Conservation (phyloP, 2,888 invertebrate species). For the Syritta pipiens region DNA sequence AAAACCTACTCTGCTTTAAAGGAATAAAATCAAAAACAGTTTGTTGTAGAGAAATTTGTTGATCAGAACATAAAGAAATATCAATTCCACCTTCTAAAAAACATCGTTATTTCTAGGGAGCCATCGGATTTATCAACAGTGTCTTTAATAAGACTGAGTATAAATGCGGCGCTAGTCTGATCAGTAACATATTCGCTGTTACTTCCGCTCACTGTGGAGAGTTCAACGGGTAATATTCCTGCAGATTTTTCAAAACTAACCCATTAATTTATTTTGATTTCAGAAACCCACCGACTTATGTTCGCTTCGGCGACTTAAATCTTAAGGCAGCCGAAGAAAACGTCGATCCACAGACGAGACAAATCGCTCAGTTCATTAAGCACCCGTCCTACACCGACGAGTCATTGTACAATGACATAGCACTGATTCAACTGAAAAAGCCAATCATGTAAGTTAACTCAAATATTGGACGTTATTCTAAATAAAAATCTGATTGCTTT, state of each 20-base stretch:
- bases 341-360: constrained; percentile 72
- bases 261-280: neutral
- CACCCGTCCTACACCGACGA: constrained; percentile 73
- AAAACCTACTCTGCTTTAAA: no score
- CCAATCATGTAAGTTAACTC: constrained; percentile 73
- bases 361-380: constrained; percentile 70
- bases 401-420: constrained; percentile 75
- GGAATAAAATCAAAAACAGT: no score
- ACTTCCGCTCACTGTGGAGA: constrained; percentile 77
- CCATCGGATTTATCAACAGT: constrained; percentile 73
- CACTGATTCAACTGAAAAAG: constrained; percentile 71
- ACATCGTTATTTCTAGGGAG: constrained; percentile 71
- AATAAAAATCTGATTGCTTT: neutral
- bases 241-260: neutral
- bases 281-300: constrained; percentile 73
- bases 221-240: constrained; percentile 71
- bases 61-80: no score
- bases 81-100: no score
- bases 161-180: constrained; percentile 78
- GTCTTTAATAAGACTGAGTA: constrained; percentile 72
- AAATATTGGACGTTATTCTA: neutral
- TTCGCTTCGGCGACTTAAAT: constrained; percentile 76
- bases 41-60: no score
- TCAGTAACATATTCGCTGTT: constrained; percentile 75
- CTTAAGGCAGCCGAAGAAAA: constrained; percentile 72